Evolutionary conservation across 1,140 invertebrate species (phyloP), one percentile per base, ranked within the genome.

Genomic region (Drosophila pachea): DNA sequence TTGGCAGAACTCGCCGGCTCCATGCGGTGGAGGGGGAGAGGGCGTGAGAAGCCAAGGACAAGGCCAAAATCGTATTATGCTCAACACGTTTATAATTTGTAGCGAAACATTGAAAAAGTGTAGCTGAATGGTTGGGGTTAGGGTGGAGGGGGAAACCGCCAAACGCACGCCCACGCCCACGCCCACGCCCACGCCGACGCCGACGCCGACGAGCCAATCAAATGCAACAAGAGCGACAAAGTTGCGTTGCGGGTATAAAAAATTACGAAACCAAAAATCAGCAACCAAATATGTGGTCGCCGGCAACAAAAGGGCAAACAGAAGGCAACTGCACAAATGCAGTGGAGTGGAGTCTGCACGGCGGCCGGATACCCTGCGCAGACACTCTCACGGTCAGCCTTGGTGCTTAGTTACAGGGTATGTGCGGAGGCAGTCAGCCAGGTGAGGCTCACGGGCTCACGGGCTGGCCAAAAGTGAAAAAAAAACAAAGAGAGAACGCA

Each of bases 261-360:
- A 86, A 77, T 81, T 84, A 83, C 79, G 84, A 87, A 87, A 87
- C 84, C 84, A 87, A 84, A 87, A 87, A 87, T 87, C 84, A 87
- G 76, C 84, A 87, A 87, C 84, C 84, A 84, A 87, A 87, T 87
- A 83, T 83, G 84, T 84, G 84, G 84, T 87, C 78, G 76, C 66
- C 77, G 74, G 73, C 81, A 81, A 84, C 81, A 84, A 84, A 86
- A 86, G 77, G 70, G 74, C 73, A 64, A 84, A 84, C 76, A 84
- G 65, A 86, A 78, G 49, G 66, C 43, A 52, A 53, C 43, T 52
- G 67, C n/a, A 14, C 22, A 38, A 49, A 8, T 55, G 45, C 61
- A 47, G 31, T 43, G 7, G 63, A 16, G 7, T 7, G 14, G 3
- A n/a, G 11, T 5, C 36, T 31, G 45, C 7, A 12, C 38, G 8